Percentiles rank a stretch among this genome's conserved stretches.
Evolutionary conservation across 2,797 vertebrate genomes (phyloP).

Genomic region (Oophaga sylvatica): DNA sequence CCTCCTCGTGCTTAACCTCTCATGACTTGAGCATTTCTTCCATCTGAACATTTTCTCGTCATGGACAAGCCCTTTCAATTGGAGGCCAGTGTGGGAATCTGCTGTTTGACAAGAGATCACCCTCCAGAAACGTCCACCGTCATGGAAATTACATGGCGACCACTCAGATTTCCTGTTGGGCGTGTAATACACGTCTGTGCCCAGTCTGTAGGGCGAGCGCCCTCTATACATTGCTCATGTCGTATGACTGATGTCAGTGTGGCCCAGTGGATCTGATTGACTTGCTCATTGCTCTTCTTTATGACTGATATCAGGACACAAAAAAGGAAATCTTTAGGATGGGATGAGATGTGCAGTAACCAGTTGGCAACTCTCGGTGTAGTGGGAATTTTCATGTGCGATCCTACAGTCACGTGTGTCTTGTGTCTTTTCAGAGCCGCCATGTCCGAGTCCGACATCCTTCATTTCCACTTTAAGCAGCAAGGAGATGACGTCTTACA

Average conservation of each 20-base stretch:
- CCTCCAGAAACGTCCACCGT: background rate
- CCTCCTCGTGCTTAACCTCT: background rate
- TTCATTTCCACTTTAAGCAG: conserved; percentile 93
- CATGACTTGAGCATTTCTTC: background rate
- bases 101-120: background rate
- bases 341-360: background rate
- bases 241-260: too few species aligned
- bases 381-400: too few species aligned
- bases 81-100: too few species aligned
- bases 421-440: conserved; percentile 59
- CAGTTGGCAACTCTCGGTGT: background rate
- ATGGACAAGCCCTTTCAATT: too few species aligned
- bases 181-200: too few species aligned
- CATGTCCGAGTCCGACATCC: conserved; percentile 93
- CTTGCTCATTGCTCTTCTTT: too few species aligned
- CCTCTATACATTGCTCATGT: too few species aligned
- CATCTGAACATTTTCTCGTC: background rate
- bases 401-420: conserved; percentile 8
- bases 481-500: conserved; percentile 93
- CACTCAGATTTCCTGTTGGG: too few species aligned
- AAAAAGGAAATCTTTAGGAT: background rate
- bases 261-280: too few species aligned
- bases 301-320: too few species aligned
- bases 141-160: too few species aligned
- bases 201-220: background rate